phyloP scores from a whole-genome alignment of 2,888 invertebrate genomes.

The Minunthozetes semirufus region DNA sequence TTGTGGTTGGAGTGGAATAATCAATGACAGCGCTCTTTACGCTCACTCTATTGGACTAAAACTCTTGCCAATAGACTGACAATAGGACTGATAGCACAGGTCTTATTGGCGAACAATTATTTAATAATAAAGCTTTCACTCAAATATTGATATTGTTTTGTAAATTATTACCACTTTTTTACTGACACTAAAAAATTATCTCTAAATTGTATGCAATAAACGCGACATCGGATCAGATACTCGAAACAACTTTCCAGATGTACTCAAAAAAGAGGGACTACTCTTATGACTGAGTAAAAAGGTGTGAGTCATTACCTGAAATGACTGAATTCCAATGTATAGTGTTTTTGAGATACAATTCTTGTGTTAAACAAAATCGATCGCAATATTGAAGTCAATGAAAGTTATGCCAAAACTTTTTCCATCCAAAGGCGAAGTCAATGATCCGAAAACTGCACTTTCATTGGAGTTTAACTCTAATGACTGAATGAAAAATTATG shows the following conservation, averaged over 20 bases:
- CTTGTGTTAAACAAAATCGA: neutral
- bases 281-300: neutral
- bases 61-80: neutral
- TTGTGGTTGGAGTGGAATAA: too few species aligned
- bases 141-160: too few species aligned
- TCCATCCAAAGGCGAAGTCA: neutral
- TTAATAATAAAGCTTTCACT: too few species aligned
- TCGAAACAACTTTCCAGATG: too few species aligned
- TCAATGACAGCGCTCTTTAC: neutral
- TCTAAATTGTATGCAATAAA: neutral
- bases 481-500: too few species aligned
- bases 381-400: neutral
- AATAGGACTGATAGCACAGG: too few species aligned
- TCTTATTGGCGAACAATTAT: too few species aligned
- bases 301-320: neutral
- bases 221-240: too few species aligned
- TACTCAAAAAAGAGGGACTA: too few species aligned
- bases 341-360: neutral
- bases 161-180: too few species aligned
- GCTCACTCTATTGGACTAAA: neutral
- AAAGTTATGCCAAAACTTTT: neutral
- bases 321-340: neutral
- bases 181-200: neutral
- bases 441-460: neutral
- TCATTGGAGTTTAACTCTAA: neutral